These are phyloP conservation scores for Caenorhabditis tropicalis DNA, from an alignment of 1,140 invertebrate genomes.

Conservation along the genomic window DNA sequence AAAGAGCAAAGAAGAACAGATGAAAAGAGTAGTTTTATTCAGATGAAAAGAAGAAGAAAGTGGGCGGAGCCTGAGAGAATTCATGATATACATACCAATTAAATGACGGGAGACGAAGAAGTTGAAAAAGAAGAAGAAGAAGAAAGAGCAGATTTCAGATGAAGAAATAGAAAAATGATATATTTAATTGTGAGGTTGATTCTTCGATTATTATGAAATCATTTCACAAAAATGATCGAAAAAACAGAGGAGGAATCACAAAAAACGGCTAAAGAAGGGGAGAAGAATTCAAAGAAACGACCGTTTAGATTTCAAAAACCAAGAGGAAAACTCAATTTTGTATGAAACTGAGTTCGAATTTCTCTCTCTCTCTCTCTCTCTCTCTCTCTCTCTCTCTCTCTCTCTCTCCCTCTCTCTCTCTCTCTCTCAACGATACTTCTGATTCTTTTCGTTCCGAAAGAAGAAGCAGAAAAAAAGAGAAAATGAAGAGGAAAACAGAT, in stretches of 20 bases:
- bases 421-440: neutral
- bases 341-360: too few species aligned
- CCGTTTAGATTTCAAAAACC: conserved; percentile 4
- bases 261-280: neutral
- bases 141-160: neutral
- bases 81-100: conserved; percentile 44
- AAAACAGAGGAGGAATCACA: neutral
- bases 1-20: neutral
- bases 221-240: neutral
- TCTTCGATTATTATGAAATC: neutral
- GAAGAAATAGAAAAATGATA: neutral
- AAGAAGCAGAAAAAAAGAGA: neutral
- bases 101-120: neutral
- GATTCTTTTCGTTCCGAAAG: neutral
- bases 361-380: too few species aligned
- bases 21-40: neutral
- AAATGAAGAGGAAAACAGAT: neutral
- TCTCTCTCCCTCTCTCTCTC: too few species aligned
- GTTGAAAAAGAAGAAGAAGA: too few species aligned
- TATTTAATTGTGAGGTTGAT: neutral
- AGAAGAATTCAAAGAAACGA: neutral
- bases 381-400: too few species aligned
- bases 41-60: neutral
- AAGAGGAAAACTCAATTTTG: conserved; percentile 10
- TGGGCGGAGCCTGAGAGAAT: conserved; percentile 9